Evolutionary conservation across 1,140 invertebrate species (phyloP).

Genomic region (Orius insidiosus): DNA sequence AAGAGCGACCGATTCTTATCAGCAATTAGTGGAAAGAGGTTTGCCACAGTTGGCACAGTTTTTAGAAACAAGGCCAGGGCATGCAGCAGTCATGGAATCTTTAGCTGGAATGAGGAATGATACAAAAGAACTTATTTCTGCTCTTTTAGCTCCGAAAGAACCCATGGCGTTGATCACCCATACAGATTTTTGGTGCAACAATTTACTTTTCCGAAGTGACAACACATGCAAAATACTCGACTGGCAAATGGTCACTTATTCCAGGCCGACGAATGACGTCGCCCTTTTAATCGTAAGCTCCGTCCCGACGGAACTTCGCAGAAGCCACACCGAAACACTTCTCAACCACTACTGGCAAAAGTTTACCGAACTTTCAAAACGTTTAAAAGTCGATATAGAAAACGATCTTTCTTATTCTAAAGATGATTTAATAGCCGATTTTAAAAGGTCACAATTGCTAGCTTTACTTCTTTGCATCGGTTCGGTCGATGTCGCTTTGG

Average conservation of each 20-base stretch:
- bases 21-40: conserved; percentile 53
- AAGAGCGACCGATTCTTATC: conserved; percentile 55
- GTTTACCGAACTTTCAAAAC: conserved; percentile 31
- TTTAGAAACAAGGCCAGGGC: conserved; percentile 40
- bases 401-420: conserved; percentile 35
- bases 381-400: conserved; percentile 39
- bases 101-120: conserved; percentile 34
- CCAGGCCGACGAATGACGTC: conserved; percentile 56
- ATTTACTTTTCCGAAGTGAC: conserved; percentile 48
- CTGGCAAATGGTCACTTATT: conserved; percentile 68
- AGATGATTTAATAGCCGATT: conserved; percentile 40
- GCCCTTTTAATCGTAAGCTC: conserved; percentile 62
- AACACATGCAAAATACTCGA: conserved; percentile 46
- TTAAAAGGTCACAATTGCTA: conserved; percentile 47
- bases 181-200: conserved; percentile 70
- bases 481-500: conserved; percentile 54
- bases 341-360: conserved; percentile 50
- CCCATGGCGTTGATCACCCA: conserved; percentile 54
- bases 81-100: conserved; percentile 32
- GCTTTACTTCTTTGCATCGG: conserved; percentile 59
- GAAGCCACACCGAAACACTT: conserved; percentile 37
- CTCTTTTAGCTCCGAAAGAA: conserved; percentile 41
- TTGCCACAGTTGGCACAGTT: conserved; percentile 52
- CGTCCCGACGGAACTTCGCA: conserved; percentile 45
- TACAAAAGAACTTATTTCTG: conserved; percentile 42